A percentile compares a stretch with the other conserved stretches of the same genome.
phyloP scores from a whole-genome alignment of 1,140 invertebrate species.

The Drosophila nigromelanica region DNA sequence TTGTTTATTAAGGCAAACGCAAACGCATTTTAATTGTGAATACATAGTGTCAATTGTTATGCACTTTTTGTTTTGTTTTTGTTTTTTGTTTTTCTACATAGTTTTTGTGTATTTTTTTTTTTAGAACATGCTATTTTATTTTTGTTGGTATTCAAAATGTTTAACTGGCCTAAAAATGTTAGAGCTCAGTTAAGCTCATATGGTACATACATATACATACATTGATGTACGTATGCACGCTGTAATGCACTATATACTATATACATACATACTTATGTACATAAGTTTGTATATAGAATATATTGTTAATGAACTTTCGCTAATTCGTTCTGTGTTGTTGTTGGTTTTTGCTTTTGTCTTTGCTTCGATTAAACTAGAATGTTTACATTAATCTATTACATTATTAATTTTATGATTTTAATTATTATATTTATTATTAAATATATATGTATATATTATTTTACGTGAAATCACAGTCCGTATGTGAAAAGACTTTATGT shows the following conservation, averaged over 20 bases:
- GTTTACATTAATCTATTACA: conserved; percentile 25
- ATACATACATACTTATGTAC: conserved; percentile 11
- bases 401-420: conserved; percentile 45
- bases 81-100: conserved; percentile 12
- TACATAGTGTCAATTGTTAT: conserved; percentile 33
- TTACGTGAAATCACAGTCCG: conserved; percentile 83
- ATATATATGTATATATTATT: conserved; percentile 57
- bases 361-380: conserved; percentile 23
- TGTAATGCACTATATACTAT: background rate
- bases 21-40: conserved; percentile 56
- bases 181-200: conserved; percentile 19
- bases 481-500: conserved; percentile 84
- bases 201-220: background rate
- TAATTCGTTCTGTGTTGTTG: conserved; percentile 10
- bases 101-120: conserved; percentile 3
- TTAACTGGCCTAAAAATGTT: conserved; percentile 24
- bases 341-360: background rate
- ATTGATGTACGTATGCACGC: background rate
- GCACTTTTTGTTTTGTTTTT: background rate
- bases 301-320: conserved; percentile 15
- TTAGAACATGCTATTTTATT: conserved; percentile 5
- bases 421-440: conserved; percentile 54
- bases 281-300: background rate
- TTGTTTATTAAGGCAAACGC: conserved; percentile 51
- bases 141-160: conserved; percentile 12